phyloP scores from a whole-genome alignment of 2,113 vertebrate genomes.

The Sphyrna mokarran region DNA sequence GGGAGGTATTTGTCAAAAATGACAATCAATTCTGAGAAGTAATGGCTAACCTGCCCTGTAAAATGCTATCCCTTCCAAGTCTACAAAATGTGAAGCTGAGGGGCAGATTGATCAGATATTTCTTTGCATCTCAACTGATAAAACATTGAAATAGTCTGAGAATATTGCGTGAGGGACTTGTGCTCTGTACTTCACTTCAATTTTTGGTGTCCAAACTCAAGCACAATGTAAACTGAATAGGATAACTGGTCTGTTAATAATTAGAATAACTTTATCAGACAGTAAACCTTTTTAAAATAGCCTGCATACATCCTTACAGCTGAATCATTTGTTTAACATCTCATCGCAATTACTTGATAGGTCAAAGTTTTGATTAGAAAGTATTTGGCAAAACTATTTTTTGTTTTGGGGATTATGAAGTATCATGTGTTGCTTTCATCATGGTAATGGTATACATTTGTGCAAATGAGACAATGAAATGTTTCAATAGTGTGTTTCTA shows the following conservation, averaged over 20 bases:
- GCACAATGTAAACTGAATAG: neutral
- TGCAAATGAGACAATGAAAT: neutral
- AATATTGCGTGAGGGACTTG: neutral
- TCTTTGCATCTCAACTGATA: neutral
- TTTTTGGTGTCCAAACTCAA: neutral
- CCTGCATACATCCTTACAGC: neutral
- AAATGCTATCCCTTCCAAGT: neutral
- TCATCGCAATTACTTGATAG: neutral
- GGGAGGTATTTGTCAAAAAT: neutral
- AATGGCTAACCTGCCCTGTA: neutral
- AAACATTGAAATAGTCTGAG: neutral
- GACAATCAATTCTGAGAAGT: neutral
- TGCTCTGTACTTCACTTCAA: neutral
- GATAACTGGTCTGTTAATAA: neutral
- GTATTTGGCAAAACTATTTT: neutral
- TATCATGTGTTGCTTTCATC: neutral
- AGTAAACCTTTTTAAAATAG: neutral
- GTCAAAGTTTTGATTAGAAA: neutral
- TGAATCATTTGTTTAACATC: neutral
- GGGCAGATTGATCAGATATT: neutral
- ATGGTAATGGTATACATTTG: neutral
- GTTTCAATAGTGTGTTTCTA: neutral
- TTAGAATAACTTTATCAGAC: neutral
- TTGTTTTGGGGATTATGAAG: neutral
- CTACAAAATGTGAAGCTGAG: neutral